A percentile compares a stretch with the other conserved stretches of the same genome.
Evolutionary conservation across 1,140 invertebrate genomes (phyloP).

Genomic region (Trachelipus rathkii): DNA sequence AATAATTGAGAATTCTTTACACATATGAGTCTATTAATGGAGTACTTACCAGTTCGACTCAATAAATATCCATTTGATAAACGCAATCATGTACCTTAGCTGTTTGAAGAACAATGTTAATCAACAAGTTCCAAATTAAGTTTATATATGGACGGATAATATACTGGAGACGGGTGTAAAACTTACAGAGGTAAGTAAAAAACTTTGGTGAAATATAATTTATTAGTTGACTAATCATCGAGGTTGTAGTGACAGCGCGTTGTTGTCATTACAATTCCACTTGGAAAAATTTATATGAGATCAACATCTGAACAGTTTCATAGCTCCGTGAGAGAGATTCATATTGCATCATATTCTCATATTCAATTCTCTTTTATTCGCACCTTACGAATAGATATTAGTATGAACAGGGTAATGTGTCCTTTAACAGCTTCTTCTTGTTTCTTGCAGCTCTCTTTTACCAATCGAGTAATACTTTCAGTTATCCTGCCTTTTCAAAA

Average conservation of each 20-base stretch:
- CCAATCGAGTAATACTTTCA: not conserved
- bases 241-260: not conserved
- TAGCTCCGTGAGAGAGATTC: not conserved
- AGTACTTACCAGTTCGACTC: not conserved
- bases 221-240: not conserved
- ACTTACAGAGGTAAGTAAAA: not conserved
- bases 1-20: too few relatives aligned
- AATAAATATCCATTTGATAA: not conserved
- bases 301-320: not conserved
- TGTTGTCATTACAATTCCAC: not conserved
- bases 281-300: not conserved
- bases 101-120: not conserved
- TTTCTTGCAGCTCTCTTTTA: slow-evolving; percentile 12
- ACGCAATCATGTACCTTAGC: not conserved
- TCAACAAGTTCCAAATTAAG: not conserved
- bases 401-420: not conserved
- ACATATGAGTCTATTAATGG: not conserved
- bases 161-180: not conserved
- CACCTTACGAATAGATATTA: not conserved
- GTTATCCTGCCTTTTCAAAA: not conserved
- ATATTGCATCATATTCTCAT: not conserved
- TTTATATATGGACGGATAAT: not conserved
- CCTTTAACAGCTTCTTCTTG: slow-evolving; percentile 9
- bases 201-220: not conserved
- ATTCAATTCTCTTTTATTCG: not conserved